Evolutionary conservation across 2,888 invertebrate genomes (phyloP), one percentile per base, ranked within the genome.

Genomic region (Buathra laborator): DNA sequence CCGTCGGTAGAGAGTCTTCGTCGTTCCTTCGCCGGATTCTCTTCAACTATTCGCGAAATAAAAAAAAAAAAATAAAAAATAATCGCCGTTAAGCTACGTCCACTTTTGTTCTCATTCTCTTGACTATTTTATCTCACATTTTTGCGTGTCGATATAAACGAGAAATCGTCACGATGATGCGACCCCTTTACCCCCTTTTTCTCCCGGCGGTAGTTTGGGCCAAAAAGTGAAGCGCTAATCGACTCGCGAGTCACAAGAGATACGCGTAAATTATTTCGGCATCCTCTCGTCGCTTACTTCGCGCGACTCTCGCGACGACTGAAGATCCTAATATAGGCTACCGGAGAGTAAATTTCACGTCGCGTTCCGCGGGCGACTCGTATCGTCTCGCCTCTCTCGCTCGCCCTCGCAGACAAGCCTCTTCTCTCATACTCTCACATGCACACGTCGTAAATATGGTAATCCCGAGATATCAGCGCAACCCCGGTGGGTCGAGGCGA

Each of bases 371-470:
- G 51, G 59, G 46, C 85, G 70, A 83, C 78, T 81, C 62, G 56
- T 51, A 68, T 67, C 53, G 37, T 56, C 56, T 64, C 71, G 43
- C 32, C 51, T 68, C 72, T 53, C 67, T 51, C 59, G 56, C 53
- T 71, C 56, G 32, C 62, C 32, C 64, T 72, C 56, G 48, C 37
- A 14, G 62, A 29, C 48, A 16, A 32, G 29, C 24, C 53, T 43
- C 48, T 16, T 67, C 44, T 51, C 53, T 32, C 56, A 12, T 66
- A 19, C 76, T 53, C 82, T 71, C 81, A 79, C 84, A 79, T 86
- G 86, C 85, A 87, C 88, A 85, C 89, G 81, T 92, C 92, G 91
- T 92, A 92, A 92, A 93, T 92, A 92, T 92, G 92, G 89, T 92
- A 92, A 93, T 93, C 90, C 89, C 84, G 80, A 89, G 90, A 90